Percentiles rank a stretch among this genome's conserved stretches.
Evolutionary conservation across 2,888 invertebrate genomes (phyloP).

Genomic region (Caenorhabditis afra): DNA sequence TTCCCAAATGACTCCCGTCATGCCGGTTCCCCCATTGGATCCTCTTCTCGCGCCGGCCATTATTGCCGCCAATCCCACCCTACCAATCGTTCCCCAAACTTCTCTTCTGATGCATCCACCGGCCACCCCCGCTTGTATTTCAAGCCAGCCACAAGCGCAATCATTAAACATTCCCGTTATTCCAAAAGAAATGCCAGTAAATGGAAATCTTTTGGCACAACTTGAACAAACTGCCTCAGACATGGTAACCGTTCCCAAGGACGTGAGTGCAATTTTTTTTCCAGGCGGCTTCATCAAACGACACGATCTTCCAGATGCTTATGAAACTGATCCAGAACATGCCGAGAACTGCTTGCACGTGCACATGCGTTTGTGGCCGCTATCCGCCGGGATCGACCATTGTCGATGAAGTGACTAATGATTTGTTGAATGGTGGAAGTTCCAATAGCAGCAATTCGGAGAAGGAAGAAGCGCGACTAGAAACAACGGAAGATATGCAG

Average conservation of each 20-base stretch:
- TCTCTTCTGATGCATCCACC: no score
- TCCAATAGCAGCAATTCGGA: slow-evolving; percentile 50
- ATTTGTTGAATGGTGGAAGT: slow-evolving; percentile 61
- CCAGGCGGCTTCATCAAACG: slow-evolving; percentile 22
- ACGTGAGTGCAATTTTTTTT: slow-evolving; percentile 51
- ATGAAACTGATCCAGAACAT: slow-evolving; percentile 64
- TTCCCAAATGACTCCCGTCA: slow-evolving; percentile 58
- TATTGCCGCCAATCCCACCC: slow-evolving; percentile 16
- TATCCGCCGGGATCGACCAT: slow-evolving; percentile 75
- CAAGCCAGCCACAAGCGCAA: slow-evolving; percentile 2
- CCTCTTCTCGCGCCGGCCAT: slow-evolving; percentile 37
- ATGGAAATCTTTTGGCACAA: slow-evolving; percentile 29
- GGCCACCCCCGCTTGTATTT: no score
- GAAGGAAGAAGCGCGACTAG: slow-evolving; percentile 57
- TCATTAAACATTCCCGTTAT: slow-evolving; percentile 17
- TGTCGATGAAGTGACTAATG: slow-evolving; percentile 74
- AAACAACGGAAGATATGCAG: slow-evolving; percentile 69
- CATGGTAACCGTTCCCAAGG: slow-evolving; percentile 67
- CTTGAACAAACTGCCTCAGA: slow-evolving; percentile 47
- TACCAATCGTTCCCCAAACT: slow-evolving; percentile 8
- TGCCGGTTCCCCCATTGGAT: slow-evolving; percentile 24
- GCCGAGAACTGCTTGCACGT: slow-evolving; percentile 57
- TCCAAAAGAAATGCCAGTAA: slow-evolving; percentile 44
- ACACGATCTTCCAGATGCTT: slow-evolving; percentile 54
- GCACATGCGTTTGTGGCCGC: slow-evolving; percentile 72